Base-by-base conservation (phyloP, 2,113 vertebrate genomes). In the Eolophus roseicapilla region DNA sequence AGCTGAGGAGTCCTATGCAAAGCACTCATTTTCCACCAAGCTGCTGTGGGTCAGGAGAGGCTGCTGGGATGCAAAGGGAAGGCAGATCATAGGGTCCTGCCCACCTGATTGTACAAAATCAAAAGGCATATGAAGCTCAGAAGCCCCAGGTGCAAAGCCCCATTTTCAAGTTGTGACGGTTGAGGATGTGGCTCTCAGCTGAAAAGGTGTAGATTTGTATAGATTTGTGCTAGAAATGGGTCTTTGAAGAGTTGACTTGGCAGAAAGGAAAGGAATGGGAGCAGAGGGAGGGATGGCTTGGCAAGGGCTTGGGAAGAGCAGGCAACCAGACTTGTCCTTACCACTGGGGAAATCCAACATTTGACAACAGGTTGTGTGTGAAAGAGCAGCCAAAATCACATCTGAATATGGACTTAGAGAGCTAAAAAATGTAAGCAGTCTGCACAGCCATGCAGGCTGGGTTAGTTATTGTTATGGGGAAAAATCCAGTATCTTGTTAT, bases 141-240 rank as follows among this genome's bases (percentile, higher is more conserved):
- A 73, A 82, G 41, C 24, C 17, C 28, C 27, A 23, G 28, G 13
- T 68, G 28, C 23, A 17, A 27, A 65, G 6, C 4, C 37, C 43
- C 43, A 8, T 2, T 27, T 8, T 46, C 21, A 25, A 27, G 13
- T 4, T 41, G 37, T 37, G 39, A 17, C 15, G 27, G 46, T 35
- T 20, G 20, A 67, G n/a, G 29, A 25, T 37, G 39, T 35, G 15
- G 23, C 7, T 50, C 5, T 31, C 50, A 49, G 49, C 11, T 53
- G 64, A 28, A 46, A 64, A 49, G 12, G 10, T n/a, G 10, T 4
- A 17, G 7, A 2, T 0, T 9, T 52, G 10, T 7, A 3, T 2
- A 11, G 50, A 33, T 79, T 67, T 71, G 37, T 71, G 31, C 17
- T 29, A 17, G 29, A 39, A 67, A 43, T 39, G 27, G 25, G 8